These are phyloP conservation scores for Axis porcinus DNA, from an alignment of 2,113 vertebrate genomes.

Conservation along the genomic window DNA sequence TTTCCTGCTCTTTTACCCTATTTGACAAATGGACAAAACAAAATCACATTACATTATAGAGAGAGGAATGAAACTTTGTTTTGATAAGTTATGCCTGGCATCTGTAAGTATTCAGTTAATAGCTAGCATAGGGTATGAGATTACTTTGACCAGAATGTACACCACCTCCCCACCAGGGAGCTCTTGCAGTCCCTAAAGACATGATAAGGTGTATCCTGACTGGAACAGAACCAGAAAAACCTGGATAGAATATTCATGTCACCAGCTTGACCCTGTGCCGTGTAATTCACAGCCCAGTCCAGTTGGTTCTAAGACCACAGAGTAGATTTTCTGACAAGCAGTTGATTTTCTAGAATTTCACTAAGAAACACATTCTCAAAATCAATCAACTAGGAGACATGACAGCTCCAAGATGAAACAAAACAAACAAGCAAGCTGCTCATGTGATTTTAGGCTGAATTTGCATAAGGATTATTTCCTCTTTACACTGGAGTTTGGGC, in stretches of 20 bases:
- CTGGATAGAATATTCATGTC: not conserved
- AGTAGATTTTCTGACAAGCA: not conserved
- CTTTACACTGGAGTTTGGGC: not conserved
- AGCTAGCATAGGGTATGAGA: not conserved
- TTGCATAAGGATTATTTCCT: not conserved
- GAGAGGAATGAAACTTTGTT: not conserved
- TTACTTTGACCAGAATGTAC: not conserved
- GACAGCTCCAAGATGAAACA: not conserved
- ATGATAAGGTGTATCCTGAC: not conserved
- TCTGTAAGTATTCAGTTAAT: not conserved
- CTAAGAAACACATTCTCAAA: not conserved
- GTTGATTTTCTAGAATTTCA: not conserved
- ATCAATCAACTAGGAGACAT: not conserved
- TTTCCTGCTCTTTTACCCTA: not conserved
- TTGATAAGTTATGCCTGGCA: not conserved
- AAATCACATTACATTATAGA: not conserved
- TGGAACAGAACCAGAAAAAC: not conserved
- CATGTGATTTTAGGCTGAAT: not conserved
- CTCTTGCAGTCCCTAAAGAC: not conserved
- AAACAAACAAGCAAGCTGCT: not conserved
- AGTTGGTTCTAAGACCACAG: not conserved
- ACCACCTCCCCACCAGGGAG: not conserved
- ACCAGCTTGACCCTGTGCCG: not conserved
- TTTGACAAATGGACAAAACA: not conserved
- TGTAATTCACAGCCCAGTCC: not conserved